A percentile compares a stretch with the other conserved stretches of the same genome.
Conservation (phyloP, 2,888 invertebrate genomes). For the Netelia fuscicornis region DNA sequence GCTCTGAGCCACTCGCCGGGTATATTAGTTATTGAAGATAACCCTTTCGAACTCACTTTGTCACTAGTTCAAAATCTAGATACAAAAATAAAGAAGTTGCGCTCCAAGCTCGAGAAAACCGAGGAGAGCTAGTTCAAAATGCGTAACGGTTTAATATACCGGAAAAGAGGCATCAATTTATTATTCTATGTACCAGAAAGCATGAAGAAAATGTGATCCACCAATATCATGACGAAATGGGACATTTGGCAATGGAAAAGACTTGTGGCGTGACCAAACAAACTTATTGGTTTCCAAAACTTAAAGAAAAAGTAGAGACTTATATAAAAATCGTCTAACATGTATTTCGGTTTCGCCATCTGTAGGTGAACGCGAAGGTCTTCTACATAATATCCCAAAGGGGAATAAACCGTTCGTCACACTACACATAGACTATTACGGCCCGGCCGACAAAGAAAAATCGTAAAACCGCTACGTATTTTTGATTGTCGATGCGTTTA, state of each 20-base stretch:
- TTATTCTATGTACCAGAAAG: constrained; percentile 68
- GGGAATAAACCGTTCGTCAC: constrained; percentile 63
- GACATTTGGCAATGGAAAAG: constrained; percentile 68
- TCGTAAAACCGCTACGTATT: constrained; percentile 42
- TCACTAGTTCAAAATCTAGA: constrained; percentile 59
- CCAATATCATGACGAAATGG: constrained; percentile 69
- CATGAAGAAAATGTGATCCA: constrained; percentile 63
- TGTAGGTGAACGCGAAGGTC: constrained; percentile 62
- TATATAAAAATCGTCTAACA: constrained; percentile 65
- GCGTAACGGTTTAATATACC: constrained; percentile 68
- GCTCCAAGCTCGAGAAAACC: constrained; percentile 30
- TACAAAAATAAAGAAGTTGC: constrained; percentile 44
- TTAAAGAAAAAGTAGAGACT: constrained; percentile 50
- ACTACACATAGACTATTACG: constrained; percentile 65
- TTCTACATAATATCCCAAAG: constrained; percentile 66
- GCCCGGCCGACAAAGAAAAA: constrained; percentile 41
- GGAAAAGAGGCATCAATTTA: constrained; percentile 51
- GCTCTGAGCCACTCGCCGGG: constrained; percentile 67
- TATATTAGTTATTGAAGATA: constrained; percentile 63
- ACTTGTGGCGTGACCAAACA: constrained; percentile 49
- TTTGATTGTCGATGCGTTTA: constrained; percentile 57
- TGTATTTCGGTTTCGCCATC: constrained; percentile 62
- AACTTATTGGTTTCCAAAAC: constrained; percentile 65
- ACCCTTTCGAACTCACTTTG: constrained; percentile 64
- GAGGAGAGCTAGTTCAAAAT: constrained; percentile 66